Evolutionary conservation across 2,113 vertebrate species (phyloP).

Genomic region (Glaucomys volans): DNA sequence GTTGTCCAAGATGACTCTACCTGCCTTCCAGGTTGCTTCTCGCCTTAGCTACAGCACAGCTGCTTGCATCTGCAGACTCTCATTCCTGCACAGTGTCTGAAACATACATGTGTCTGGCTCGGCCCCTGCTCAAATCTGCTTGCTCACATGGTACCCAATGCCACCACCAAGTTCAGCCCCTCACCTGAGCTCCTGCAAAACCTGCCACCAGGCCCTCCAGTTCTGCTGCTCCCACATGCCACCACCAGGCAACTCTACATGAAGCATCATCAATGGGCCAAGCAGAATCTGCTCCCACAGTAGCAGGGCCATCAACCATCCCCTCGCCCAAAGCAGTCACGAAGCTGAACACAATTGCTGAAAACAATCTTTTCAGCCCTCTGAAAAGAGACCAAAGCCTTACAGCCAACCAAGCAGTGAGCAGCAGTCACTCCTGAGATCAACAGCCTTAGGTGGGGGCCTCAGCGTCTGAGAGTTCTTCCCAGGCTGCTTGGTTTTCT

Average conservation of each 20-base stretch:
- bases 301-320: background rate
- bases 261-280: background rate
- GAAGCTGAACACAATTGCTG: background rate
- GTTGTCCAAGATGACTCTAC: background rate
- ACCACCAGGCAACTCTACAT: too few species aligned
- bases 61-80: background rate
- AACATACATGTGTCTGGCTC: background rate
- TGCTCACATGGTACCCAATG: background rate
- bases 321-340: background rate
- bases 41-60: background rate
- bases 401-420: rapidly evolving
- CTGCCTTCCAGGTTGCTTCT: background rate
- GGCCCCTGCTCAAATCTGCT: background rate
- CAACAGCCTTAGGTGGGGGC: too few species aligned
- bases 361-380: background rate
- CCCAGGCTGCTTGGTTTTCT: background rate
- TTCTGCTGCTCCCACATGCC: background rate
- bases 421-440: background rate
- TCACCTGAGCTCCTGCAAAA: background rate
- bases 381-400: background rate
- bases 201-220: too few species aligned
- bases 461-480: rapidly evolving
- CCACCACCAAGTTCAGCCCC: background rate
- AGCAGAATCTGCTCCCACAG: background rate
- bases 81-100: background rate